Conservation (phyloP, 2,888 invertebrate genomes). For the Calameuta filiformis region DNA sequence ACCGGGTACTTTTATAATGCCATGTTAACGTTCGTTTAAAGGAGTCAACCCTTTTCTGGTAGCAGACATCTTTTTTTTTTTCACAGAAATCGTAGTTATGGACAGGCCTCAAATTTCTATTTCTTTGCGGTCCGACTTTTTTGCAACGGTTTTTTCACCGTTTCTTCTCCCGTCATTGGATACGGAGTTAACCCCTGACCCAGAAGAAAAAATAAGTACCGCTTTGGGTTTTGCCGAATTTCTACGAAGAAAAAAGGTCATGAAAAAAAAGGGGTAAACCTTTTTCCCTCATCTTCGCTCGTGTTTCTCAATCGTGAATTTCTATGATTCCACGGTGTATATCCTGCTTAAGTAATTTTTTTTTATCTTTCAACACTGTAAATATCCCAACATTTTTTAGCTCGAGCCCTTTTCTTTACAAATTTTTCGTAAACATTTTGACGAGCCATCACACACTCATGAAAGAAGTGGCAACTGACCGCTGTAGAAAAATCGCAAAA, state of each 20-base stretch:
- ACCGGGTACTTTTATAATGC: background rate
- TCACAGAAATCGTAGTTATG: background rate
- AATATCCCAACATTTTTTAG: background rate
- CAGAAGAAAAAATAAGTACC: slow-evolving; percentile 26
- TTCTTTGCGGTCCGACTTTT: slow-evolving; percentile 16
- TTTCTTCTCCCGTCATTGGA: slow-evolving; percentile 6
- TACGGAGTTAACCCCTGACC: slow-evolving; percentile 18
- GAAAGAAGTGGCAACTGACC: too few species aligned
- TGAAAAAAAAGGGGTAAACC: background rate
- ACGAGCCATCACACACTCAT: too few species aligned
- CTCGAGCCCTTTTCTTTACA: background rate
- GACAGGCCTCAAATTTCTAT: slow-evolving; percentile 23
- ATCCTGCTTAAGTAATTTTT: background rate
- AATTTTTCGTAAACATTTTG: too few species aligned
- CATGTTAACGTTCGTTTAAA: slow-evolving; percentile 30
- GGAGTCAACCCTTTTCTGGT: slow-evolving; percentile 39
- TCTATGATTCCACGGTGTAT: background rate
- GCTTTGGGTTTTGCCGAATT: background rate
- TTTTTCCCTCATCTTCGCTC: too few species aligned
- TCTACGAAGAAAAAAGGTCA: background rate
- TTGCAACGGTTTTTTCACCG: slow-evolving; percentile 22
- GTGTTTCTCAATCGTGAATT: background rate
- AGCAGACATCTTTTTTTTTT: slow-evolving; percentile 24
- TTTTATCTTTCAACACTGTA: background rate
- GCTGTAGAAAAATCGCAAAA: too few species aligned